Evolutionary conservation across 2,113 vertebrate genomes (phyloP).

Genomic region (zebrafish (Danio rerio)): DNA sequence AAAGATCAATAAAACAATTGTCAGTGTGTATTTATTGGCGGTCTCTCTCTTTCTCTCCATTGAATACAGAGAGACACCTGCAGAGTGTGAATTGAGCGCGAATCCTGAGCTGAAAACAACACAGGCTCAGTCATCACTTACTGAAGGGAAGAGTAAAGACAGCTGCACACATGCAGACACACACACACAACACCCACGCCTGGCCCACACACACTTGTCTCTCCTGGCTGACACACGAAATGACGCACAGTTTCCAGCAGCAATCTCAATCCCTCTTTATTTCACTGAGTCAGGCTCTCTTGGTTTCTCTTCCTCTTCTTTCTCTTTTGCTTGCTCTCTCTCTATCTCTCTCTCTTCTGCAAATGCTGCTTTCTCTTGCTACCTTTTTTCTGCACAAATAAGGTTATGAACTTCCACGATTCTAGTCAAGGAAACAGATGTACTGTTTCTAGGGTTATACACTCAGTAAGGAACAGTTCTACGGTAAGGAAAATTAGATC

Average conservation of each 20-base stretch:
- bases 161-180: constrained; percentile 28
- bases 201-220: constrained; percentile 29
- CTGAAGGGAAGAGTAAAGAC: constrained; percentile 27
- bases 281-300: neutral
- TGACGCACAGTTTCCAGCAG: constrained; percentile 36
- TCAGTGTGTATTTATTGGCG: constrained; percentile 61
- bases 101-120: constrained; percentile 15
- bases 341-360: neutral
- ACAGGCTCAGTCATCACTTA: constrained; percentile 37
- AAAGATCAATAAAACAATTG: constrained; percentile 21
- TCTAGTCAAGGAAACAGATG: neutral
- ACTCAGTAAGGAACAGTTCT: neutral
- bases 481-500: neutral
- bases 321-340: neutral
- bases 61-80: constrained; percentile 54
- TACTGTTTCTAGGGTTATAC: neutral
- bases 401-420: neutral
- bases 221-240: constrained; percentile 21
- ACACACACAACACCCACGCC: constrained; percentile 24
- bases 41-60: constrained; percentile 43
- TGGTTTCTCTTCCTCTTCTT: neutral
- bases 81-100: constrained; percentile 59
- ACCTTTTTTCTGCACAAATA: constrained; percentile 12
- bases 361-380: neutral
- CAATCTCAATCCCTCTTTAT: neutral